Percentiles rank a stretch among this genome's conserved stretches.
phyloP scores from a whole-genome alignment of 2,888 invertebrate species.

The Conus canariensis region DNA sequence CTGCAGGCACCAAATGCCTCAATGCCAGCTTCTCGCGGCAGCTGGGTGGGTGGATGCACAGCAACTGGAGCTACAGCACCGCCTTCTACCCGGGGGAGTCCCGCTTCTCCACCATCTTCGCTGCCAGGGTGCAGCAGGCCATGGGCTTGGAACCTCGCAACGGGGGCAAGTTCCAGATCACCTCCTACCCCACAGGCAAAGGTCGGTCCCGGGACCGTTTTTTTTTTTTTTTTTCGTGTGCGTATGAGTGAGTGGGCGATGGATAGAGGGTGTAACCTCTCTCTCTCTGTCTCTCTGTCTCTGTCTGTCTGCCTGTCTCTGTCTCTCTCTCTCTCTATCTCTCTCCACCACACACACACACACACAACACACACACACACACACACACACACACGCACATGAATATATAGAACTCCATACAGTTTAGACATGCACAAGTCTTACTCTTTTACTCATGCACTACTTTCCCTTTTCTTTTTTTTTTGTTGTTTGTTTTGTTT shows the following conservation, averaged over 20 bases:
- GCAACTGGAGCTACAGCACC: constrained; percentile 76
- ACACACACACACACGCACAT: no score
- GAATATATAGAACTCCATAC: no score
- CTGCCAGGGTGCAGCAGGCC: constrained; percentile 64
- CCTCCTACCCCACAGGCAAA: constrained; percentile 72
- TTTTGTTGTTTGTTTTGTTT: no score
- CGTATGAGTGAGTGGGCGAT: not conserved
- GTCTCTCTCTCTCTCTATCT: no score
- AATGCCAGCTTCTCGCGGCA: constrained; percentile 71
- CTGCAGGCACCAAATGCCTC: constrained; percentile 71
- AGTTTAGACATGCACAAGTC: no score
- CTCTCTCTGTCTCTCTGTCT: no score
- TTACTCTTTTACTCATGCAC: no score
- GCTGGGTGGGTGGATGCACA: constrained; percentile 64
- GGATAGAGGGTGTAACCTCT: not conserved
- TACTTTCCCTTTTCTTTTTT: no score
- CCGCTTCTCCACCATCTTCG: constrained; percentile 63
- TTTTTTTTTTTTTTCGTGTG: not conserved
- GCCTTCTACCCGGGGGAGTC: constrained; percentile 76
- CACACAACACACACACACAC: no score
- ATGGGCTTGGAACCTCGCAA: constrained; percentile 35
- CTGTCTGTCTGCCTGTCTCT: no score
- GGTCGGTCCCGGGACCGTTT: constrained; percentile 54
- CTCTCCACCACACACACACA: no score
- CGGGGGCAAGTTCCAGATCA: constrained; percentile 76